These are phyloP conservation scores for Campoplex nolae DNA, from an alignment of 2,888 invertebrate genomes.

Conservation along the genomic window DNA sequence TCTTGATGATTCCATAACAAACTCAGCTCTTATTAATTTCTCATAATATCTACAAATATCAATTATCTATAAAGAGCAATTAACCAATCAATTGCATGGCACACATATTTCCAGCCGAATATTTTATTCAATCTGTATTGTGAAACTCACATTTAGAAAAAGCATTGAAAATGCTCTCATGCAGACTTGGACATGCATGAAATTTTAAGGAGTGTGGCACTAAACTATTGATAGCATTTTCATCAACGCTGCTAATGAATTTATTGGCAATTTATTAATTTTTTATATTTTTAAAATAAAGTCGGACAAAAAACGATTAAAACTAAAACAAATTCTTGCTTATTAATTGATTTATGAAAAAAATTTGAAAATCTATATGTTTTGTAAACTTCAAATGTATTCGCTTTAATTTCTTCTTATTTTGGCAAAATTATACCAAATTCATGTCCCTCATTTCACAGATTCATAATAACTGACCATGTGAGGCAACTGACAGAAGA, in stretches of 20 bases:
- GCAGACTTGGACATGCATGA: neutral
- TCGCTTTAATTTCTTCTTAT: neutral
- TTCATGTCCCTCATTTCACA: constrained; percentile 71
- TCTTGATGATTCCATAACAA: neutral
- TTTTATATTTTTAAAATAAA: neutral
- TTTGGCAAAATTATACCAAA: neutral
- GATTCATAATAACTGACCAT: constrained; percentile 85
- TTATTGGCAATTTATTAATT: no score
- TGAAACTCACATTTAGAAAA: neutral
- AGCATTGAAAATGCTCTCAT: neutral
- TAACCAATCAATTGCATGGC: no score
- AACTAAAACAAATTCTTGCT: neutral
- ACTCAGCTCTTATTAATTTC: neutral
- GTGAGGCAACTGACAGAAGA: constrained; percentile 83
- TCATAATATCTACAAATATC: neutral
- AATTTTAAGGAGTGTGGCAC: no score
- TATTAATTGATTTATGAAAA: neutral
- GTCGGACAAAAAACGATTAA: neutral
- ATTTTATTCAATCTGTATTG: neutral
- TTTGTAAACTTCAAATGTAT: neutral
- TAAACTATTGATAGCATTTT: no score
- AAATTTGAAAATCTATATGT: neutral
- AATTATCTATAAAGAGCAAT: no score
- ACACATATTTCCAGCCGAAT: no score
- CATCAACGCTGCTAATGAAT: neutral